Base-by-base conservation (phyloP, 1,140 invertebrate genomes). In the Condylostylus longicornis region DNA sequence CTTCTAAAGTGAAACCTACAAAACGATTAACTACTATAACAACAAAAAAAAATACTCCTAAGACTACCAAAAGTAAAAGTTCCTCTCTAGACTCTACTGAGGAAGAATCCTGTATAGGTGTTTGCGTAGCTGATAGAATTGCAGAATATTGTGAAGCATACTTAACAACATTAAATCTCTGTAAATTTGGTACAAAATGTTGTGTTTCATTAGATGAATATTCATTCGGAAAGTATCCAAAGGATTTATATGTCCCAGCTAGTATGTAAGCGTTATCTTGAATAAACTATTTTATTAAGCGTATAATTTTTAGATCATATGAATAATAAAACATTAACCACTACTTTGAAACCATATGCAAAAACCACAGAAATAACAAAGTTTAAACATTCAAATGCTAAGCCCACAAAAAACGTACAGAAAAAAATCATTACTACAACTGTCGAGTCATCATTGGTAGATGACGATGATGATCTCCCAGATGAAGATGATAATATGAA, bases 71-170 rank as follows among this genome's bases (percentile, higher is more conserved):
- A n/a, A n/a, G n/a, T n/a, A n/a, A n/a, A n/a, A n/a, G n/a, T n/a
- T n/a, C n/a, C n/a, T n/a, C n/a, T n/a, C n/a, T n/a, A n/a, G n/a
- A n/a, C n/a, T n/a, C n/a, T n/a, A n/a, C n/a, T 31, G 7, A 20
- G 35, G 33, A 35, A 50, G 54, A 57, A 12, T 47, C 66, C 8
- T 88, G 83, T 53, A 74, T 76, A 0, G 83, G 85, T 1, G 74
- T 87, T 7, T 91, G 86, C 46, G 83, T 88, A 40, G 75, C 79
- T 1, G 73, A 81, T 32, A 67, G 74, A 5, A 78, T 88, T 34
- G 75, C 81, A 0, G 72, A 77, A 47, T 89, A 88, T 53, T 90
- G 85, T 52, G 82, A 88, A 47, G 82, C 82, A 0, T 80, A 86
- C 37, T 53, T 89, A 5, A 75, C 76, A 28, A 69, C 75, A 2